A percentile compares a stretch with the other conserved stretches of the same genome.
phyloP scores from a whole-genome alignment of 2,113 vertebrate species.

The Chaetodon trifascialis region DNA sequence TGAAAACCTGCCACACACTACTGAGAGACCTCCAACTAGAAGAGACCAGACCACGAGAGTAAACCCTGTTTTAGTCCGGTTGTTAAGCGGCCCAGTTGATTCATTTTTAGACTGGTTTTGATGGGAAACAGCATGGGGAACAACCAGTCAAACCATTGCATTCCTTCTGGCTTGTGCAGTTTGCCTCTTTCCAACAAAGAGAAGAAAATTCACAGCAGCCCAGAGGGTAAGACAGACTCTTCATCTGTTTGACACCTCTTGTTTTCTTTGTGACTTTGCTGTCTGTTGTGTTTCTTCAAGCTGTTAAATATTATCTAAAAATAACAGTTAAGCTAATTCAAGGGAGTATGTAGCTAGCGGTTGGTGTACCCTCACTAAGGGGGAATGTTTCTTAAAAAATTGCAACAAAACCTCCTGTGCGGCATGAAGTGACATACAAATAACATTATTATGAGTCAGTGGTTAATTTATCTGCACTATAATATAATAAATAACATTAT shows the following conservation, averaged over 20 bases:
- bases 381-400: not conserved
- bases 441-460: not conserved
- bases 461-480: not conserved
- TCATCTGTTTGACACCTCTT: not conserved
- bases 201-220: conserved; percentile 3
- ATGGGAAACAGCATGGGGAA: conserved; percentile 70
- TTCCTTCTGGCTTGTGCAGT: conserved; percentile 1
- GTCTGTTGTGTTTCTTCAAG: not conserved
- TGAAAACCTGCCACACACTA: not conserved
- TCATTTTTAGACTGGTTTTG: not conserved
- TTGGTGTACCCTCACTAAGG: too few relatives aligned
- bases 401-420: not conserved
- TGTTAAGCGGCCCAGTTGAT: too few relatives aligned
- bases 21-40: not conserved
- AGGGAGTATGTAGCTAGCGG: too few relatives aligned
- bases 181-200: conserved; percentile 37
- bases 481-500: not conserved
- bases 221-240: conserved; percentile 66
- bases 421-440: not conserved
- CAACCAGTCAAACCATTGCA: conserved; percentile 48
- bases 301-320: not conserved
- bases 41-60: not conserved
- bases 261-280: not conserved
- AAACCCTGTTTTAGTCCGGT: not conserved
- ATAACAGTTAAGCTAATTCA: too few relatives aligned